Evolutionary conservation across 2,888 invertebrate genomes (phyloP), one percentile per base, ranked within the genome.

Genomic region (Spisula subtruncata): DNA sequence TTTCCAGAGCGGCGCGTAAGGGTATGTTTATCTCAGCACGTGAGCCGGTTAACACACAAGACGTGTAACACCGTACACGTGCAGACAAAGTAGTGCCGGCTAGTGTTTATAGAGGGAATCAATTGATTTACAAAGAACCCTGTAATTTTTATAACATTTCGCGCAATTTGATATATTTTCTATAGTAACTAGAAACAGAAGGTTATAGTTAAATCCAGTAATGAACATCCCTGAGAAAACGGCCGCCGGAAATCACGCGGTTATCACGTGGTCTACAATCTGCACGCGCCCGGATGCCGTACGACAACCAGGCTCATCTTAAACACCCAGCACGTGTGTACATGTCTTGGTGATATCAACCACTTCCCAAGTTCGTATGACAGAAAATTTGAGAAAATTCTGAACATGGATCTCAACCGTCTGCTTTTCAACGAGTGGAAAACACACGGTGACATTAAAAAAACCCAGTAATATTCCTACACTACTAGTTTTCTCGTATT

Each of bases 11-110:
- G 83, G 66, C 41, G 86, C 87, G 86, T 84, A 60, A 60, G 89
- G 88, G 85, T 87, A 89, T 91, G 83, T 88, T 91, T 91, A 91
- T 66, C 91, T 56, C 91, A 91, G 91, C 91, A 89, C 87, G 91
- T 80, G 79, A 80, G 85, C 82, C 85, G 89, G 60, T 89, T 85
- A 79, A 82, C 89, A 56, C 82, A 80, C 86, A 83, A 80, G 48
- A 81, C 51, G 81, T 82, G 85, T 83, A 88, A 89, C 89, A 80
- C 81, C 54, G 88, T 83, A 86, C 91, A 91, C 91, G 91, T 91
- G 91, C 86, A 66, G 54, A 83, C 48, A 89, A 91, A 87, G 75
- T 91, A 89, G 91, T 88, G 56, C 89, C 29, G 56, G 54, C 80
- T 54, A 51, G 79, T 79, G 48, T 54, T 85, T 80, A 29, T 88